Evolutionary conservation across 1,140 invertebrate genomes (phyloP), one percentile per base, ranked within the genome.

Genomic region (Ceratosolen fusciceps): DNA sequence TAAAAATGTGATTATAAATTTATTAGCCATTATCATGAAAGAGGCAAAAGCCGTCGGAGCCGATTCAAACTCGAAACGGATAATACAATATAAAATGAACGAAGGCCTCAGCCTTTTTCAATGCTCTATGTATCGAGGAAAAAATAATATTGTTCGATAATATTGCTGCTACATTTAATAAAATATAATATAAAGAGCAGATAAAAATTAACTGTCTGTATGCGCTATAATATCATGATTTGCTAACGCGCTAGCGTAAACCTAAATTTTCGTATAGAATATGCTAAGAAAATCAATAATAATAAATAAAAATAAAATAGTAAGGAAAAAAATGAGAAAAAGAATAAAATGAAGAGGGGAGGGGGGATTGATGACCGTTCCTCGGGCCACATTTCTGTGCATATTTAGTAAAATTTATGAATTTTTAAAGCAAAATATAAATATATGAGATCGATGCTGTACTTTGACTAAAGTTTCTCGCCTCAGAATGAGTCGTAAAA

Each of bases 111-210:
- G 31, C 2, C 49, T 49, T 60, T 3, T 43, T 26, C 74, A 12
- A 52, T 62, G 52, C 47, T 4, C 34, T 78, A 54, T 49, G 26
- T 52, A 34, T 68, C 24, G 34, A 77, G 47, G 52, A 74, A 73
- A 77, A 71, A 37, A 56, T 73, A 67, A 79, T 80, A 77, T 56
- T 80, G 79, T 80, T 76, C 74, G 79, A 80, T 80, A 80, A 80
- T 76, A 47, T 65, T 31, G 77, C 70, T 74, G 14, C 29, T 76
- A 52, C 14, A 73, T 70, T 79, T 60, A 43, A 71, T 60, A 58
- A 67, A 74, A 52, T n/a, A n/a, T 16, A 52, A 52, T 3, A 52
- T 16, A 52, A 52, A 52, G 39, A 43, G 39, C 21, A 49, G n/a
- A 3, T 65, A 10, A 52, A 49, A 52, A 70, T 70, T 54, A 7